Evolutionary conservation across 2,797 vertebrate species (phyloP).

Genomic region (Sciurus carolinensis): DNA sequence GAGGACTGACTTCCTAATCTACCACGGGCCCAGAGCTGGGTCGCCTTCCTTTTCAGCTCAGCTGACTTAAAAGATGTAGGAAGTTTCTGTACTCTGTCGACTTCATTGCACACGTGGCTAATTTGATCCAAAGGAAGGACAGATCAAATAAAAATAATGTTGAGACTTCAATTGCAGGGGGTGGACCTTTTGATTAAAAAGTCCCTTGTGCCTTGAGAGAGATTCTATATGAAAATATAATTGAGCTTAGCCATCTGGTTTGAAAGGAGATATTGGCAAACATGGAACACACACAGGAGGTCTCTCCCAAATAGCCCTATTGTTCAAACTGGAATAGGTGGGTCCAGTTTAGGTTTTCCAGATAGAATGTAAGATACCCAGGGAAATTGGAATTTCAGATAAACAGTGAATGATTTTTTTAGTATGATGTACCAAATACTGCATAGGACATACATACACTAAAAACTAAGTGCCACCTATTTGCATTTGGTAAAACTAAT

Average conservation of each 20-base stretch:
- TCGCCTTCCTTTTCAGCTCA: neutral
- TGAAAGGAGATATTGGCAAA: slow-evolving; percentile 35
- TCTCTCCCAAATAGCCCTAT: neutral
- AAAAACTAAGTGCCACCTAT: neutral
- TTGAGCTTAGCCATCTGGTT: neutral
- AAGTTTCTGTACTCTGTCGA: neutral
- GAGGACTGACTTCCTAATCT: neutral
- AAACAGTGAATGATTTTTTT: neutral
- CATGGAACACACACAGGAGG: neutral
- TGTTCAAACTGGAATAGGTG: neutral
- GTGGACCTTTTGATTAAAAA: slow-evolving; percentile 19
- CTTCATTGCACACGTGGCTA: neutral
- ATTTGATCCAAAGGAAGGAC: neutral
- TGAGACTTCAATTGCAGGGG: neutral
- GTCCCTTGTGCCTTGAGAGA: neutral
- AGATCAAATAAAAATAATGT: neutral
- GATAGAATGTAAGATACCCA: neutral
- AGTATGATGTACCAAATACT: neutral
- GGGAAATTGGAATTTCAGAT: slow-evolving; percentile 13
- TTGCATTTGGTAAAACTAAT: slow-evolving; percentile 50
- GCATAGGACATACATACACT: neutral
- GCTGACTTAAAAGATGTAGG: neutral
- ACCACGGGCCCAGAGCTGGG: neutral
- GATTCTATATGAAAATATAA: neutral
- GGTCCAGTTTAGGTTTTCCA: neutral